phyloP scores from a whole-genome alignment of 2,888 invertebrate species.

The Clivina fossor region DNA sequence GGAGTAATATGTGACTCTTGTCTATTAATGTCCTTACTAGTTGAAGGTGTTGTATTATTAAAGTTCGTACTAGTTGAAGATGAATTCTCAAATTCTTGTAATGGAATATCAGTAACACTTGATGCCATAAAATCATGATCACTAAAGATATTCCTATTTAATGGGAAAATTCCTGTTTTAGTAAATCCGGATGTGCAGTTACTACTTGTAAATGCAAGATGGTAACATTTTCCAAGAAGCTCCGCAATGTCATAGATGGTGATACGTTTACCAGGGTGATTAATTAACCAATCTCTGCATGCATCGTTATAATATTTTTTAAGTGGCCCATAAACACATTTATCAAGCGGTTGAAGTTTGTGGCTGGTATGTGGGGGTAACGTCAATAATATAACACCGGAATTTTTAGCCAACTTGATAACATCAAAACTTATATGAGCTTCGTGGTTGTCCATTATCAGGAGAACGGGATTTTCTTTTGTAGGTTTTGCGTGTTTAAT shows the following conservation, averaged over 20 bases:
- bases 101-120: constrained; percentile 23
- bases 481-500: constrained; percentile 42
- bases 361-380: constrained; percentile 46
- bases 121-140: constrained; percentile 37
- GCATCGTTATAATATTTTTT: constrained; percentile 40
- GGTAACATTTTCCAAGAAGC: constrained; percentile 35
- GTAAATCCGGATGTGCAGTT: constrained; percentile 38
- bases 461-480: constrained; percentile 40
- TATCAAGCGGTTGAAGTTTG: constrained; percentile 43
- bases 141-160: constrained; percentile 37
- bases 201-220: constrained; percentile 35
- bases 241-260: constrained; percentile 39
- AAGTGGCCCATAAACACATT: constrained; percentile 42
- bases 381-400: constrained; percentile 45
- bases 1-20: constrained; percentile 23
- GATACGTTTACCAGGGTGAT: constrained; percentile 41
- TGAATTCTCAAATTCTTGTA: no score
- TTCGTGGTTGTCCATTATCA: constrained; percentile 45
- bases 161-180: constrained; percentile 38
- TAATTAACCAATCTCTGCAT: constrained; percentile 38
- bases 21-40: background rate
- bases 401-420: constrained; percentile 45
- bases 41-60: background rate
- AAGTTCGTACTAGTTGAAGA: background rate
- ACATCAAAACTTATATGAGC: constrained; percentile 41